Evolutionary conservation across 2,797 vertebrate species (phyloP), one percentile per base, ranked within the genome.

Genomic region (Arrhamphus sclerolepis): DNA sequence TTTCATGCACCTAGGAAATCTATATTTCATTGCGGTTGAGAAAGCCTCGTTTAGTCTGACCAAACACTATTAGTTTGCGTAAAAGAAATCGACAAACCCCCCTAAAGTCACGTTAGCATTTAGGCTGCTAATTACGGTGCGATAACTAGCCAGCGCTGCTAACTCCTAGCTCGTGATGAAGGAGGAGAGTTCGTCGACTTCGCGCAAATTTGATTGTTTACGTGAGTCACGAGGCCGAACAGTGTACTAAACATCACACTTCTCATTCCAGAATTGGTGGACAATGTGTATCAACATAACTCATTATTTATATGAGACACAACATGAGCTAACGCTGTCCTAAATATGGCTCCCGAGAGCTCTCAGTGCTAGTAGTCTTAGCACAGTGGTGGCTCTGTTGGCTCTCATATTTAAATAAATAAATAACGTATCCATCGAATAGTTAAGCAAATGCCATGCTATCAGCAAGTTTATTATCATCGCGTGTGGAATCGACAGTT

Each of bases 381-480:
- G 55, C 21, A 14, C 13, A 42, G 40, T 22, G 61, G 67, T 86
- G 83, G 71, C 83, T 29, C 72, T 80, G 77, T 65, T 60, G 22
- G 10, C 46, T 69, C 6, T 29, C 34, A 13, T 48, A 34, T 57
- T 51, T 53, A 38, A 46, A 29, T 7, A 38, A 62, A n/a, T n/a
- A 71, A 66, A 17, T 17, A 46, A 18, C 13, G 0, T 34, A 13
- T 24, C 24, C 46, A 13, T 22, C n/a, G 8, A 47, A 18, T 34
- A 65, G 21, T 4, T 3, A 4, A 38, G 14, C 5, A 14, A 14
- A 38, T 16, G 34, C 14, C 2, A 5, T 38, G 34, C 4, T 38
- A 16, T 38, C 34, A 14, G 3, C 3, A 4, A 14, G 34, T 13
- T 13, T 13, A 38, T 38, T 3, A 13, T 2, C 14, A 14, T 4